Percentiles rank a stretch among this genome's conserved stretches.
These are phyloP conservation scores for Synanthedon tipuliformis DNA, from an alignment of 2,888 invertebrate species.

Conservation along the genomic window DNA sequence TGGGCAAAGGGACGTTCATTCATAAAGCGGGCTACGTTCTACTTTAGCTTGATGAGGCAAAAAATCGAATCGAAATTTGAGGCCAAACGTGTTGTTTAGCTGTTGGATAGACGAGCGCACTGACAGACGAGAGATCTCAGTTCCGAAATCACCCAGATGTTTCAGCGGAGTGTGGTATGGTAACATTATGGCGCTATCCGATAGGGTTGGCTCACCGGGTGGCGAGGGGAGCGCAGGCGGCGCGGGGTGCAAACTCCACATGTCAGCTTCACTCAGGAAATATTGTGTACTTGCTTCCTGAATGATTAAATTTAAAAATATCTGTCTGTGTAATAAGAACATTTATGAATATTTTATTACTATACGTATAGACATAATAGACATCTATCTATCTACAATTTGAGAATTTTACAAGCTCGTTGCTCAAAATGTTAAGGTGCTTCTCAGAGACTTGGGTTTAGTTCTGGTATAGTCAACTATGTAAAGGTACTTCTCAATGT, in stretches of 20 bases:
- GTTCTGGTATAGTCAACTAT: no score
- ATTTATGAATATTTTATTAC: no score
- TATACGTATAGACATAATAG: not conserved
- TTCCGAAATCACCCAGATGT: not conserved
- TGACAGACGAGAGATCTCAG: not conserved
- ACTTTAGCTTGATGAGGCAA: slow-evolving; percentile 26
- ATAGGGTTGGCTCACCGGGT: no score
- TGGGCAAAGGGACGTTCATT: slow-evolving; percentile 39
- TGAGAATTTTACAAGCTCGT: no score
- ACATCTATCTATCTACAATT: no score
- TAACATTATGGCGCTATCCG: no score
- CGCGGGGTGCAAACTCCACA: slow-evolving; percentile 12
- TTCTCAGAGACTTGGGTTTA: no score
- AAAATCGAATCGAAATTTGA: slow-evolving; percentile 31
- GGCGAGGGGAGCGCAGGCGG: slow-evolving; percentile 8
- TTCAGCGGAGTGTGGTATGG: no score
- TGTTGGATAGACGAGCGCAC: slow-evolving; percentile 14
- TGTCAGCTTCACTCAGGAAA: not conserved
- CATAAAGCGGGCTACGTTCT: slow-evolving; percentile 21
- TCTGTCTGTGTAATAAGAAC: no score
- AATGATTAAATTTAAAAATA: no score
- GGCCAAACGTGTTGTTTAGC: slow-evolving; percentile 36
- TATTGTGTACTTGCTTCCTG: not conserved
- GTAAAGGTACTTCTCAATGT: no score
- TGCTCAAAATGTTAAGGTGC: no score